phyloP scores from a whole-genome alignment of 2,888 invertebrate genomes.

The Ormyrus nitidulus region DNA sequence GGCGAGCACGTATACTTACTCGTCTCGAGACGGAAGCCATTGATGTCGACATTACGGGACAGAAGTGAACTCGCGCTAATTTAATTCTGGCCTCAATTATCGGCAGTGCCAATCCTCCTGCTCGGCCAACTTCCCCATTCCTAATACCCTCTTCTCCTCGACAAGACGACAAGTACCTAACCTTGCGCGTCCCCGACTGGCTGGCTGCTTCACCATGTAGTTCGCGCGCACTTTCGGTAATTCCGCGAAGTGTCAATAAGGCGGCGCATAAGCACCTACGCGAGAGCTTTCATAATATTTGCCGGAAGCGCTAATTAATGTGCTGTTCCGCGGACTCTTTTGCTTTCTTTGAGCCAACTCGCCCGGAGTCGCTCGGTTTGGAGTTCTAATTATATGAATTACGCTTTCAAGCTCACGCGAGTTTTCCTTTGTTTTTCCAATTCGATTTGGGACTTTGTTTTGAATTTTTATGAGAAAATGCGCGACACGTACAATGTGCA shows the following conservation, averaged over 20 bases:
- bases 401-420: too few species aligned
- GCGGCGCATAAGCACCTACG: neutral
- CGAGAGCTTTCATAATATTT: constrained; percentile 8
- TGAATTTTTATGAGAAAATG: too few species aligned
- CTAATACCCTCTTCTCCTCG: neutral
- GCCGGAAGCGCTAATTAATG: constrained; percentile 31
- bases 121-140: neutral
- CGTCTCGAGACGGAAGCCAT: neutral
- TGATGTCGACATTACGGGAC: neutral
- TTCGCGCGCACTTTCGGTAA: constrained; percentile 2
- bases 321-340: neutral
- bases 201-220: neutral
- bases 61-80: constrained; percentile 26
- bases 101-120: neutral
- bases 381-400: too few species aligned
- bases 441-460: too few species aligned
- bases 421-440: too few species aligned
- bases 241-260: neutral
- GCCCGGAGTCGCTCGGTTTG: too few species aligned
- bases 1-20: neutral
- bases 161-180: neutral
- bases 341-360: too few species aligned
- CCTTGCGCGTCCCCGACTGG: too few species aligned
- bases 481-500: too few species aligned
- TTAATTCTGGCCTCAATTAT: constrained; percentile 30